Percentiles rank a stretch among this genome's conserved stretches.
These are phyloP conservation scores for Drosophila macrospina DNA, from an alignment of 2,888 invertebrate genomes.

Conservation along the genomic window DNA sequence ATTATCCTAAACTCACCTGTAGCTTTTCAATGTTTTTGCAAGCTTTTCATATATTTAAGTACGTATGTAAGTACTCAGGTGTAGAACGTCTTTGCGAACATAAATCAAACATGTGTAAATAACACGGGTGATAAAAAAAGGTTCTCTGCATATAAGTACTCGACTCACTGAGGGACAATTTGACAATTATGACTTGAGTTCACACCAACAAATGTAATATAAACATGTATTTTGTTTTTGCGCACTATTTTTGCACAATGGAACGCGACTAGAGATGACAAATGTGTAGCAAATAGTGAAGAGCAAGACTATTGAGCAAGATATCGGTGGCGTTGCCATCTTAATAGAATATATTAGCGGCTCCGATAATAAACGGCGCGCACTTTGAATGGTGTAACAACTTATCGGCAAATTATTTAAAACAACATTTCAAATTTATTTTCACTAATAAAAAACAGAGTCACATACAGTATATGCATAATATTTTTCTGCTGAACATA, in stretches of 20 bases:
- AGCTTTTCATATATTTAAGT: conserved; percentile 1
- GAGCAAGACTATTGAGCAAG: conserved; percentile 11
- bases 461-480: conserved; percentile 49
- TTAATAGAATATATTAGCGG: background rate
- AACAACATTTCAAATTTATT: conserved; percentile 55
- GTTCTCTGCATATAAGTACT: conserved; percentile 5
- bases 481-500: conserved; percentile 47
- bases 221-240: conserved; percentile 46
- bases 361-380: background rate
- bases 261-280: conserved; percentile 55
- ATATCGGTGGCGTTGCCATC: conserved; percentile 32
- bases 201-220: conserved; percentile 7
- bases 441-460: conserved; percentile 65
- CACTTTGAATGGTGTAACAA: background rate
- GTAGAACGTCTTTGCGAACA: background rate
- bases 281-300: background rate
- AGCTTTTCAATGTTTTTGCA: background rate
- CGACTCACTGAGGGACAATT: background rate
- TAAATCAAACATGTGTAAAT: conserved; percentile 4
- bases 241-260: conserved; percentile 56
- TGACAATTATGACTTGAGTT: conserved; percentile 6
- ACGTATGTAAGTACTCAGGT: conserved; percentile 4
- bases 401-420: background rate
- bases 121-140: conserved; percentile 1
- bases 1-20: conserved; percentile 38